Base-by-base conservation (phyloP, 2,113 vertebrate species). In the Ameiurus melas region DNA sequence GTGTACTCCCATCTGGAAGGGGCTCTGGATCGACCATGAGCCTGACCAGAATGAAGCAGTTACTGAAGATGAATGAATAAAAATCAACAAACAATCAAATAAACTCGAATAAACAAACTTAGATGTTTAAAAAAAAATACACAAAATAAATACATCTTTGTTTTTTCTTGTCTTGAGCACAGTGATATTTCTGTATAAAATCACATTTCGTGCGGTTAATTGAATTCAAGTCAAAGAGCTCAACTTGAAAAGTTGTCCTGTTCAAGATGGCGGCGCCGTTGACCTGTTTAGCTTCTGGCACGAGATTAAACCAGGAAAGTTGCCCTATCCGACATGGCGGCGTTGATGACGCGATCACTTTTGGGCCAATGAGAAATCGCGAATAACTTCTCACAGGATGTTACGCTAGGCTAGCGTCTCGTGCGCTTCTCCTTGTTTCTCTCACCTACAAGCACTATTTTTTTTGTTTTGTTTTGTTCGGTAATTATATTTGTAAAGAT, bases 311-410 rank as follows among this genome's bases (percentile, higher is more conserved):
- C 5, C 1, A 20, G 47, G 47, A 80, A 55, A 80, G n/a, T 19
- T 80, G 78, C 13, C 78, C 78, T 81, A n/a, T 81, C 53, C 53
- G 16, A 81, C 17, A 81, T 81, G 78, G 78, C 78, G 16, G 17
- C 27, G n/a, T 2, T 20, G 16, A 0, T 78, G 43, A 51, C 25
- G 43, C 1, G 7, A 3, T 30, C 19, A 6, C 51, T 4, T 53
- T 30, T 19, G n/a, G 27, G 13, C 73, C 73, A 77, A 77, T 79
- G 25, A 79, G 77, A 79, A 55, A 30, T 79, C 39, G 73, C 22
- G 73, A 51, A 13, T 51, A 47, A 27, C 12, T 51, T 51, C 10
- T 10, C 36, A 9, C 1, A 4, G 71, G 71, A 25, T 12, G 30
- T 8, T 8, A 39, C 16, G 17, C 5, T 47, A 47, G 43, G 43